Evolutionary conservation across 2,113 vertebrate species (phyloP), one percentile per base, ranked within the genome.

Genomic region (Epinephelus lanceolatus): DNA sequence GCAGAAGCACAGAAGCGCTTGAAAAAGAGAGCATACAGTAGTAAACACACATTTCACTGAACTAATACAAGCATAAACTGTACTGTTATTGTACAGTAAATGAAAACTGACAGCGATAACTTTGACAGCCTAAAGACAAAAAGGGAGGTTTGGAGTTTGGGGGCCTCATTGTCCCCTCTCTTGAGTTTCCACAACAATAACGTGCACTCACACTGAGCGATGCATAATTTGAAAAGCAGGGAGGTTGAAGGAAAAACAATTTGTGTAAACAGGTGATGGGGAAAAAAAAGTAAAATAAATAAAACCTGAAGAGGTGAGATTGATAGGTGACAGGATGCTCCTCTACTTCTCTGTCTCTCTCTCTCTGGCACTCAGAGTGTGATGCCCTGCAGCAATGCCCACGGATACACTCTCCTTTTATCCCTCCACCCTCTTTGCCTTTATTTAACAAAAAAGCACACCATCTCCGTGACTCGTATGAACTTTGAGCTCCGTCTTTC

Each of bases 341-440:
- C 69, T 87, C 67, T 86, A 65, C 60, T 75, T 63, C 57, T 79
- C 56, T 86, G 75, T 78, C 55, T 61, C 61, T 84, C 76, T 78
- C 85, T 63, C 80, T 67, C 67, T 86, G 90, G 86, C 88, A 88
- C 81, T 89, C 88, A 79, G 84, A 91, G 88, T 86, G 86, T 87
- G 90, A 89, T 84, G 92, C 91, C 93, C 92, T 84, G 71, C 80
- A 90, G 94, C 93, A 13, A 77, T 90, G 93, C 94, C 93, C 89
- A 87, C 82, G 86, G 94, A 93, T 91, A 93, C 78, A 76, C 80
- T 81, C 85, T 78, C 88, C 84, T 69, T 57, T 85, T 70, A 11
- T 15, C 37, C 59, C 68, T 82, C 73, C 86, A 86, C 68, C 77
- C 83, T 85, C 78, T 83, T 91, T 94, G 90, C 92, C 90, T 93